Evolutionary conservation across 1,140 invertebrate species (phyloP).

Genomic region (Ptiloglossa arizonensis): DNA sequence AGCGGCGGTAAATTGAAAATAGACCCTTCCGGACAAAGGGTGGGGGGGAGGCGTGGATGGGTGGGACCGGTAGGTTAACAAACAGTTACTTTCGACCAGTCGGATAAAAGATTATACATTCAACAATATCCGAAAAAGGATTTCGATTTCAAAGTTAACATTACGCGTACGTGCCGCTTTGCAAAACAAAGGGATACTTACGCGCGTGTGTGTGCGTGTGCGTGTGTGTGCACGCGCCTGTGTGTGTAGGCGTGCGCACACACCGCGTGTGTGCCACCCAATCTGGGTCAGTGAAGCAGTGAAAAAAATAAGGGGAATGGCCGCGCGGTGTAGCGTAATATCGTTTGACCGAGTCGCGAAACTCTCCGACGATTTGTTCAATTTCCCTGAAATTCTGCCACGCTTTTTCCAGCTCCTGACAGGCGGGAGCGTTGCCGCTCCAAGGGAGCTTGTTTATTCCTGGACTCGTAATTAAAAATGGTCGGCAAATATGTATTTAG

Average conservation of each 20-base stretch:
- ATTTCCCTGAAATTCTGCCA: background rate
- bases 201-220: no score
- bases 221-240: no score
- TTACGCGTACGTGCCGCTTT: background rate
- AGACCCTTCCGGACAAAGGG: no score
- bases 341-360: background rate
- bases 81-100: background rate
- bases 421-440: background rate
- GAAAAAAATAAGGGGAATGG: background rate
- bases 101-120: background rate
- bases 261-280: background rate
- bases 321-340: background rate
- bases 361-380: background rate
- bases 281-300: background rate
- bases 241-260: background rate
- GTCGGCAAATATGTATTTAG: background rate
- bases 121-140: background rate
- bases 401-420: background rate
- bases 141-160: conserved; percentile 23
- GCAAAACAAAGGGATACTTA: background rate
- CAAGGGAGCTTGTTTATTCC: background rate
- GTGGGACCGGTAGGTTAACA: no score
- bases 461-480: conserved; percentile 6
- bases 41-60: no score
- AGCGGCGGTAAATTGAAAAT: background rate